phyloP scores from a whole-genome alignment of 2,888 invertebrate species.

The Amiota communis region DNA sequence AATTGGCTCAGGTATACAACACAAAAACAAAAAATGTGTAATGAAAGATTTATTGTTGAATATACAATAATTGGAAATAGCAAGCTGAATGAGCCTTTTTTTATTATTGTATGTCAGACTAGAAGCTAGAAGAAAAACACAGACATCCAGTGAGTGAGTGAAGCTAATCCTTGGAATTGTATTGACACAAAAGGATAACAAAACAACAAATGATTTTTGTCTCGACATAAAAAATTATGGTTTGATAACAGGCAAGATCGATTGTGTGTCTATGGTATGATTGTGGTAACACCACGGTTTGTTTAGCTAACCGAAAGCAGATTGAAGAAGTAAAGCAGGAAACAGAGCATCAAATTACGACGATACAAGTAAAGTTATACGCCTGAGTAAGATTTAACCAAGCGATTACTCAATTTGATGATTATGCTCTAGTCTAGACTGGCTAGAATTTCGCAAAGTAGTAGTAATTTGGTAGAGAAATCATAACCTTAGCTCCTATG shows the following conservation, averaged over 20 bases:
- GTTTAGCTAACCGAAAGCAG: constrained; percentile 26
- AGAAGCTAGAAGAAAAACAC: constrained; percentile 2
- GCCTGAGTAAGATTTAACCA: not conserved
- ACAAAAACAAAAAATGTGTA: constrained; percentile 7
- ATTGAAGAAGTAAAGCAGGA: not conserved
- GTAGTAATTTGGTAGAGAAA: not conserved
- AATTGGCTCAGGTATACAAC: constrained; percentile 9
- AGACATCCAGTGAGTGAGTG: constrained; percentile 22
- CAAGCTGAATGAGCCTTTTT: not conserved
- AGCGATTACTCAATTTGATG: not conserved
- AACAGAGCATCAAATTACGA: constrained; percentile 11
- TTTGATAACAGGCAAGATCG: not conserved
- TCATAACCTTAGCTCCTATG: no score
- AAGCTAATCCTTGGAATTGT: constrained; percentile 33
- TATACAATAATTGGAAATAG: constrained; percentile 10
- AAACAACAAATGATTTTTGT: constrained; percentile 15
- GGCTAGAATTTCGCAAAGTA: constrained; percentile 1
- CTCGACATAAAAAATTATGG: not conserved
- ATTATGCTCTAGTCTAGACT: not conserved
- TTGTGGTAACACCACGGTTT: constrained; percentile 21
- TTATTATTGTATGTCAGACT: not conserved
- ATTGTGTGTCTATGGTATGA: not conserved
- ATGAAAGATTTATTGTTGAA: constrained; percentile 24
- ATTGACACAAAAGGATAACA: constrained; percentile 22
- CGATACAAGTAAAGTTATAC: constrained; percentile 11